Conservation (phyloP, 30 jellyfish, hydroid and myxozoan genomes). For the Turritopsis dohrnii region DNA sequence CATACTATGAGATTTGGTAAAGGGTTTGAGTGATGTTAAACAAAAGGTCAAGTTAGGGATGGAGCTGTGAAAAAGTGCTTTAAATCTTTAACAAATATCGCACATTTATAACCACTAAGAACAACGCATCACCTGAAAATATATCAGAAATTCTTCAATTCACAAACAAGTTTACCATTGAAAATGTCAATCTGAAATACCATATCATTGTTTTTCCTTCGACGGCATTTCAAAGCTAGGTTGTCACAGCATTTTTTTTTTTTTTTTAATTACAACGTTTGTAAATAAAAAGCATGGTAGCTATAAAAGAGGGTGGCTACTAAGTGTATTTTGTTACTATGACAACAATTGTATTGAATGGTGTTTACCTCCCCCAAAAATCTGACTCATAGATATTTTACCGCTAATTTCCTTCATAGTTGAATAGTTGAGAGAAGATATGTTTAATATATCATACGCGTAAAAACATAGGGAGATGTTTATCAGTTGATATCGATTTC, state of each 20-base stretch:
- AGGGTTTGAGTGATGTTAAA: neutral
- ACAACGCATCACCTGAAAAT: neutral
- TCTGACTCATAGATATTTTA: neutral
- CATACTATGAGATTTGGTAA: neutral
- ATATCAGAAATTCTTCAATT: too few species aligned
- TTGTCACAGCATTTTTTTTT: neutral
- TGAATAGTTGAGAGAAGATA: neutral
- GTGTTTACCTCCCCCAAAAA: neutral
- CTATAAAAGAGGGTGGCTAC: neutral
- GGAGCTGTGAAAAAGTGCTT: neutral
- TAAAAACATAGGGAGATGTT: neutral
- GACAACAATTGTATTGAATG: neutral
- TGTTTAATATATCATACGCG: neutral
- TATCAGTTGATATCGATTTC: neutral
- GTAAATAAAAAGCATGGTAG: neutral
- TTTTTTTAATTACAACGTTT: too few species aligned
- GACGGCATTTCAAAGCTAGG: too few species aligned
- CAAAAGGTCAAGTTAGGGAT: neutral
- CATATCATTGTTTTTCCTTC: neutral
- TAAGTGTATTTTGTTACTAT: neutral
- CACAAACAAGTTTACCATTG: too few species aligned
- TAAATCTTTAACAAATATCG: neutral
- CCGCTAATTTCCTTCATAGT: neutral
- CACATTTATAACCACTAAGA: neutral
- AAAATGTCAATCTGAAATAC: neutral